Base-by-base conservation (phyloP, 2,797 vertebrate species). In the Periophthalmus magnuspinnatus region DNA sequence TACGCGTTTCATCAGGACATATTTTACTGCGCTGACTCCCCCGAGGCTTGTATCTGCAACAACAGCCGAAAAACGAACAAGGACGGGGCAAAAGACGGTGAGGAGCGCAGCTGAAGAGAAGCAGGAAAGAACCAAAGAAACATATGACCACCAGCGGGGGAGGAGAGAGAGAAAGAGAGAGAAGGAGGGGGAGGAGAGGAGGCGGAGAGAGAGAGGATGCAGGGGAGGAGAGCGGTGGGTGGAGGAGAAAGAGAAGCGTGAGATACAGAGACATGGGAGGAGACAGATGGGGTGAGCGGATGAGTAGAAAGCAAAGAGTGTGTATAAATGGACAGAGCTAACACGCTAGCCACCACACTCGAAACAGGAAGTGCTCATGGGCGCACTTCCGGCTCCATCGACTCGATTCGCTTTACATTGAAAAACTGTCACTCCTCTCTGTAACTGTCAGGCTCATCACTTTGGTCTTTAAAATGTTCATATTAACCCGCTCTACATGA, bases 21-120 rank as follows among this genome's bases (percentile, higher is more conserved):
- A 67, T 84, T 89, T 88, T 82, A 84, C 83, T 76, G 86, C 81
- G 86, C 83, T 65, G 57, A 81, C 76, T 85, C 88, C 81, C 84
- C 22, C 19, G 78, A 79, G 86, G 83, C 83, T 75, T 70, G 79
- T 68, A 84, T 83, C 80, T 81, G 73, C 84, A 85, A 83, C 28
- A 60, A 60, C 58, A 60, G 58, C 58, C 85, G 84, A 87, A n/a
- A n/a, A 81, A 59, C 14, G 68, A 69, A 85, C 80, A 87, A 81
- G 82, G 87, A 85, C 75, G 60, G 77, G 72, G 58, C 70, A 69
- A 73, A 82, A 71, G 62, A 75, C 71, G 72, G 86, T 81, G 81
- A 83, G 71, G 81, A 83, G 86, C 86, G 88, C 83, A 82, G 85
- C 86, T 82, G 79, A 82, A 86, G 75, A 81, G 67, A 75, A 47